These are phyloP conservation scores for Idaea aversata DNA, from an alignment of 2,888 invertebrate species.

Conservation along the genomic window DNA sequence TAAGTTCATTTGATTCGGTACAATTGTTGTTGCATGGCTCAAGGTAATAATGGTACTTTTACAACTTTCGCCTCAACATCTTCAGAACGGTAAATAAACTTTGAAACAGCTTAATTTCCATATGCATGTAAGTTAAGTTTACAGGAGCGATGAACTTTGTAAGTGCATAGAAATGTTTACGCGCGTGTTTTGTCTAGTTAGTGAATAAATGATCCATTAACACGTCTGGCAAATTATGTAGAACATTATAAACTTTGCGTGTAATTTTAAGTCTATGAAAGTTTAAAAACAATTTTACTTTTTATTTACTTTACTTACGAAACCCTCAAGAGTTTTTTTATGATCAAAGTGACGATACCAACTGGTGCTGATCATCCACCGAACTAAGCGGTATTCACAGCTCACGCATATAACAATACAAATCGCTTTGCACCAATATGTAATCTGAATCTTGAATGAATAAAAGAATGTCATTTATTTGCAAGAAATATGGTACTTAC, in stretches of 20 bases:
- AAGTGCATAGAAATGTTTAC: constrained; percentile 1
- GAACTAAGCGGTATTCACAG: too few relatives aligned
- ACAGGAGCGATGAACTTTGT: constrained; percentile 19
- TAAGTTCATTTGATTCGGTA: constrained; percentile 37
- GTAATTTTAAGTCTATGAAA: neutral
- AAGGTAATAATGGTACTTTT: constrained; percentile 39
- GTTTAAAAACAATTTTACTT: neutral
- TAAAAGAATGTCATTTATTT: too few relatives aligned
- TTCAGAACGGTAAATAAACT: constrained; percentile 27
- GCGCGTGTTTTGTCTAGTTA: neutral
- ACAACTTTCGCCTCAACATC: constrained; percentile 36
- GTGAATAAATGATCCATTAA: neutral
- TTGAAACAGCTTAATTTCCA: constrained; percentile 29
- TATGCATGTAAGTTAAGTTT: constrained; percentile 16
- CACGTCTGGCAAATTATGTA: neutral
- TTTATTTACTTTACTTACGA: neutral
- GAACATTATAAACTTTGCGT: neutral
- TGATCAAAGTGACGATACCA: too few relatives aligned
- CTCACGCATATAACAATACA: too few relatives aligned
- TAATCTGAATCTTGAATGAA: too few relatives aligned
- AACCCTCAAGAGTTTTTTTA: neutral
- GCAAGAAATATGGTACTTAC: too few relatives aligned
- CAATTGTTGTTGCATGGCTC: constrained; percentile 41
- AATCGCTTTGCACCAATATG: too few relatives aligned
- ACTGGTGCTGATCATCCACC: too few relatives aligned